Conservation (phyloP, 2,797 vertebrate genomes). For the Spinus olivaceus region DNA sequence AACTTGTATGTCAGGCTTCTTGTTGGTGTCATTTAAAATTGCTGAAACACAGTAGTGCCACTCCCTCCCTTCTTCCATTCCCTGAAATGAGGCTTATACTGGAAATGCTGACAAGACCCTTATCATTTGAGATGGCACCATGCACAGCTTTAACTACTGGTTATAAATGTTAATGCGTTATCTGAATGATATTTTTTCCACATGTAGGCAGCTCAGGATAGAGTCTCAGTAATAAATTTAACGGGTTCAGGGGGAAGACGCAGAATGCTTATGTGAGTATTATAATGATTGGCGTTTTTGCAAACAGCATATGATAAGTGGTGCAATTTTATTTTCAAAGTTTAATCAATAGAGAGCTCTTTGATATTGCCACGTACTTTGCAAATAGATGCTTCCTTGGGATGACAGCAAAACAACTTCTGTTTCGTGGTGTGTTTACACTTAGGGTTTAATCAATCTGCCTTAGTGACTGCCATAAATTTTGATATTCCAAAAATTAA, state of each 20-base stretch:
- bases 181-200: conserved; percentile 45
- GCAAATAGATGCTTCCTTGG: conserved; percentile 17
- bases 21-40: not conserved
- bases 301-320: conserved; percentile 51
- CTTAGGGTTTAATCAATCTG: conserved; percentile 2
- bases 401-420: conserved; percentile 36
- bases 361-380: conserved; percentile 33
- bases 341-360: conserved; percentile 54
- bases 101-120: conserved; percentile 29
- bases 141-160: conserved; percentile 41
- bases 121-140: conserved; percentile 20
- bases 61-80: not conserved
- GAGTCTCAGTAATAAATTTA: conserved; percentile 36
- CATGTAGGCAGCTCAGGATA: conserved; percentile 29
- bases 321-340: conserved; percentile 62
- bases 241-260: not conserved
- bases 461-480: not conserved
- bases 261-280: conserved; percentile 37
- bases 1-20: not conserved
- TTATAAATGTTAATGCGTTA: conserved; percentile 56
- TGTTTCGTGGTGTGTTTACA: not conserved
- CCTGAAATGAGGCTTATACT: not conserved
- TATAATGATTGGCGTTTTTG: conserved; percentile 53
- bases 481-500: not conserved
- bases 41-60: not conserved